phyloP scores from a whole-genome alignment of 2,797 vertebrate genomes.

The Diplodus sargus region DNA sequence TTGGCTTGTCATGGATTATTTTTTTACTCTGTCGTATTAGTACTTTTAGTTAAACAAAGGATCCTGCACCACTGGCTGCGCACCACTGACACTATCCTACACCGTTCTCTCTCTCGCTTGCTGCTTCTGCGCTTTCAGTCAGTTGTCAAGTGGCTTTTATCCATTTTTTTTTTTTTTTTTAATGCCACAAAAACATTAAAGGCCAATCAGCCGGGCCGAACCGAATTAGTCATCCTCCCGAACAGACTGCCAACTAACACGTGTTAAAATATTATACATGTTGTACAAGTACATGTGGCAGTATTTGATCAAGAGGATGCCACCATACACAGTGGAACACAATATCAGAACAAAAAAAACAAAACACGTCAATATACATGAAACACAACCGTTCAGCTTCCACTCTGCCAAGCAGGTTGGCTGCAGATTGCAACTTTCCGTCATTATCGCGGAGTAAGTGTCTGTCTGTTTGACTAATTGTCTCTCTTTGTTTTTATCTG shows the following conservation, averaged over 20 bases:
- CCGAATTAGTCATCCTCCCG: conserved; percentile 3
- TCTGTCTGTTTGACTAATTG: conserved; percentile 61
- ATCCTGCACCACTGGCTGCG: not conserved
- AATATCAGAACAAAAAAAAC: not conserved
- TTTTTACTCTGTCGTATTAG: not conserved
- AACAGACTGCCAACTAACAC: conserved; percentile 2
- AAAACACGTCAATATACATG: not conserved
- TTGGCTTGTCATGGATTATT: not conserved
- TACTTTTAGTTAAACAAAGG: not conserved
- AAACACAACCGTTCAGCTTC: not conserved
- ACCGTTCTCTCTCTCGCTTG: not conserved
- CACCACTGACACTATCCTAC: conserved; percentile 17
- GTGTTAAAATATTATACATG: not conserved
- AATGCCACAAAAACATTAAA: conserved; percentile 26
- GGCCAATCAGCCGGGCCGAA: not conserved
- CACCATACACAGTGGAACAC: not conserved
- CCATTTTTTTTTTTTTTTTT: conserved; percentile 14
- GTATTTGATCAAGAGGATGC: not conserved
- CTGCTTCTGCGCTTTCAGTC: conserved; percentile 31
- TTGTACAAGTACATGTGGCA: too few species aligned
- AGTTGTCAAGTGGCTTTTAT: conserved; percentile 47
- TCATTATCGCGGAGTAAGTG: conserved; percentile 34
- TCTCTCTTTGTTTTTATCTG: conserved; percentile 63
- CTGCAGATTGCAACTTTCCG: conserved; percentile 10
- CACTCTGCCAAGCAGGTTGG: conserved; percentile 10